Conservation (phyloP, 2,888 invertebrate genomes). For the Oxyscelio sp. region DNA sequence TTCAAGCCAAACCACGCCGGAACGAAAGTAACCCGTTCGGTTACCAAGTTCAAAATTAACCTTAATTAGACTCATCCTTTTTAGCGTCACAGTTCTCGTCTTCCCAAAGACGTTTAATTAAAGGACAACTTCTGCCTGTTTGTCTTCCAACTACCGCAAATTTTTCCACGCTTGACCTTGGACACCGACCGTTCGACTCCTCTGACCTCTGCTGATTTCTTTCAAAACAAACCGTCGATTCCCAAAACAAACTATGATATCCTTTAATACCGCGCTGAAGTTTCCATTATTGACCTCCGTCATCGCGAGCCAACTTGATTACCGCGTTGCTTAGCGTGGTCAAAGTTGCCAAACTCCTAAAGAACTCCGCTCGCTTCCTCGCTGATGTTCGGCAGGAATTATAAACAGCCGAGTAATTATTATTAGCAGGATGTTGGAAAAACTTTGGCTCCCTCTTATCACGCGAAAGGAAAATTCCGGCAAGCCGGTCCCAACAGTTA, state of each 20-base stretch:
- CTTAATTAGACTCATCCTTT: conserved; percentile 55
- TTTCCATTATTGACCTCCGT: conserved; percentile 35
- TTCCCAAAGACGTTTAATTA: conserved; percentile 41
- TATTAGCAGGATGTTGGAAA: background rate
- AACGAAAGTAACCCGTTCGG: conserved; percentile 35
- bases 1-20: background rate
- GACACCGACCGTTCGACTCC: conserved; percentile 6
- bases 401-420: no score
- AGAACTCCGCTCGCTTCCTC: background rate
- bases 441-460: conserved; percentile 1
- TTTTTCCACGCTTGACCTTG: conserved; percentile 16
- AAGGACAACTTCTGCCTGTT: conserved; percentile 35
- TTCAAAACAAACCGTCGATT: background rate
- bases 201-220: conserved; percentile 6
- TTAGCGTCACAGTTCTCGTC: conserved; percentile 39
- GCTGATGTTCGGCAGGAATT: background rate
- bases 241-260: conserved; percentile 10
- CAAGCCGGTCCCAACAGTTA: background rate
- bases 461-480: background rate
- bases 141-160: background rate
- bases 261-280: conserved; percentile 15
- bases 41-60: conserved; percentile 52
- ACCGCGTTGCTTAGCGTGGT: conserved; percentile 8
- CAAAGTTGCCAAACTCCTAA: conserved; percentile 18
- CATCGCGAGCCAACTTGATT: conserved; percentile 22